These are phyloP conservation scores for Malurus alboscapulatus DNA, from an alignment of 2,113 vertebrate species.

Conservation along the genomic window DNA sequence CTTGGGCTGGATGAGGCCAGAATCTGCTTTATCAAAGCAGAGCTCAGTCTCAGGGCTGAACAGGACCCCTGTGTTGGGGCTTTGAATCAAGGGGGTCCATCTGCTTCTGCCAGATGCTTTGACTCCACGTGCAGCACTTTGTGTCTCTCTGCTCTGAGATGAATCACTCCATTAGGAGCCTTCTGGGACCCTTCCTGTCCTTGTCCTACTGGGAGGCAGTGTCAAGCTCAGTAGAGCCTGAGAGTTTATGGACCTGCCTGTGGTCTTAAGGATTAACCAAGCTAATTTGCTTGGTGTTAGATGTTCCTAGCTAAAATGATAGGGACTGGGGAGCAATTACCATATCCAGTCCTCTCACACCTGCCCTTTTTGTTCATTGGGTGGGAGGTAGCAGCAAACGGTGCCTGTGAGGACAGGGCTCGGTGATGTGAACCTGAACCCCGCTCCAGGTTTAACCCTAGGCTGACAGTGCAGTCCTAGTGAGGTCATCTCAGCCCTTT, in stretches of 20 bases:
- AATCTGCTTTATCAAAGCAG: background rate
- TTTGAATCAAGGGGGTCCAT: background rate
- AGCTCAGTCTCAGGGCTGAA: background rate
- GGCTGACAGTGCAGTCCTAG: background rate
- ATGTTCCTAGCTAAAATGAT: background rate
- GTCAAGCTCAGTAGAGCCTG: background rate
- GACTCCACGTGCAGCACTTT: background rate
- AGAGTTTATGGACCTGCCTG: background rate
- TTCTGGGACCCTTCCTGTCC: background rate
- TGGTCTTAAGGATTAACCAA: background rate
- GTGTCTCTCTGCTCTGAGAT: background rate
- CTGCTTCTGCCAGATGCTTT: background rate
- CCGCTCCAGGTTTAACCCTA: accelerated
- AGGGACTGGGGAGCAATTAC: background rate
- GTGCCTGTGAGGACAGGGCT: background rate
- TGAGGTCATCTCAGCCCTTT: background rate
- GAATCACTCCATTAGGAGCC: background rate
- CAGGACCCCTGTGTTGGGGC: background rate
- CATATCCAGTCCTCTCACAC: background rate
- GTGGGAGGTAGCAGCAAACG: background rate
- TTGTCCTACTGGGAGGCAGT: background rate
- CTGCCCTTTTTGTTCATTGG: background rate
- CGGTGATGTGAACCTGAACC: background rate
- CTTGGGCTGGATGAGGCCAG: background rate
- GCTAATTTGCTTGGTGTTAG: background rate